A percentile compares a stretch with the other conserved stretches of the same genome.
phyloP scores from a whole-genome alignment of 1,140 invertebrate genomes.

The Pteromalus puparum region DNA sequence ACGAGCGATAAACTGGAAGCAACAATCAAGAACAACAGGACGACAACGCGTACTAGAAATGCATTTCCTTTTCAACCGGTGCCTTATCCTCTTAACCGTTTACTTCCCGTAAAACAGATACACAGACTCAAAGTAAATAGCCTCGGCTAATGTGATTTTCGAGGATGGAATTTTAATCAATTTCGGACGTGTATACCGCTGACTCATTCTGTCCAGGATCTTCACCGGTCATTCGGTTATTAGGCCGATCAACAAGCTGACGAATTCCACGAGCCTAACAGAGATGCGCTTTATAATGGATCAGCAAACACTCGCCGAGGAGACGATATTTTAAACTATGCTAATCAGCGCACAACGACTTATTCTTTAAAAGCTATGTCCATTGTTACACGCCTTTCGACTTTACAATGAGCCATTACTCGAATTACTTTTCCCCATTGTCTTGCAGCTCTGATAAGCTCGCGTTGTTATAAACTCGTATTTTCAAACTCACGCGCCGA shows the following conservation, averaged over 20 bases:
- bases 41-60: background rate
- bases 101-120: background rate
- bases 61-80: background rate
- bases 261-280: background rate
- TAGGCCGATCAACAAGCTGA: background rate
- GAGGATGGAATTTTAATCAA: background rate
- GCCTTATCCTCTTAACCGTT: background rate
- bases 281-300: background rate
- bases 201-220: background rate
- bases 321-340: background rate
- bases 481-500: background rate
- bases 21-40: background rate
- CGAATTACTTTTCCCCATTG: too few relatives aligned
- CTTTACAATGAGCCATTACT: background rate
- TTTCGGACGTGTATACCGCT: background rate
- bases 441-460: too few relatives aligned
- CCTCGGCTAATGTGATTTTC: too few relatives aligned
- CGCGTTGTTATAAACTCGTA: too few relatives aligned
- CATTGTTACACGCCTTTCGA: background rate
- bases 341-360: background rate
- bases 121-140: background rate
- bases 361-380: background rate
- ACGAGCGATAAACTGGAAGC: background rate
- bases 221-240: constrained; percentile 15
- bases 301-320: too few relatives aligned